A percentile compares a stretch with the other conserved stretches of the same genome.
These are phyloP conservation scores for Ancistrus triradiatus DNA, from an alignment of 2,113 vertebrate genomes.

Conservation along the genomic window DNA sequence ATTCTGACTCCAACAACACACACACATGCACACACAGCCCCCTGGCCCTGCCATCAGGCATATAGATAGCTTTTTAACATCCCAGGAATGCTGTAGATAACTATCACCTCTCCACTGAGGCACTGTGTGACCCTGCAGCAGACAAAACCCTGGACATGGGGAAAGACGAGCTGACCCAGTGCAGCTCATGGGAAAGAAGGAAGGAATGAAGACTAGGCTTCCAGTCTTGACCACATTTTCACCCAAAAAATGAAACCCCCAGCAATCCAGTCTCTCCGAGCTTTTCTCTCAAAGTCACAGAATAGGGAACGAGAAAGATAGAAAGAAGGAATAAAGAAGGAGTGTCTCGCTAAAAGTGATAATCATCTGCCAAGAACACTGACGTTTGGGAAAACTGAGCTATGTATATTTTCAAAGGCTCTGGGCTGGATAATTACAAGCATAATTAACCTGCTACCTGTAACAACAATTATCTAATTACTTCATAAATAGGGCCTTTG, in stretches of 20 bases:
- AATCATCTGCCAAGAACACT: slow-evolving; percentile 57
- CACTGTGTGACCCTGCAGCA: slow-evolving; percentile 66
- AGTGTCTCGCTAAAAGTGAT: slow-evolving; percentile 37
- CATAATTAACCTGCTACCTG: slow-evolving; percentile 67
- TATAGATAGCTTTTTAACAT: slow-evolving; percentile 76
- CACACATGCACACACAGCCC: slow-evolving; percentile 41
- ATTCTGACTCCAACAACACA: slow-evolving; percentile 15
- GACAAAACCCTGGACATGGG: slow-evolving; percentile 47
- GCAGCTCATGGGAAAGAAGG: not conserved
- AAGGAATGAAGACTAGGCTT: not conserved
- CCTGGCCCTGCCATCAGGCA: slow-evolving; percentile 62
- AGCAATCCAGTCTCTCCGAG: slow-evolving; percentile 6
- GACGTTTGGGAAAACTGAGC: slow-evolving; percentile 43
- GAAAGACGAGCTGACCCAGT: not conserved
- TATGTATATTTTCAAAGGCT: slow-evolving; percentile 56
- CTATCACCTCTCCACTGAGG: slow-evolving; percentile 79
- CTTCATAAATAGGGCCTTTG: slow-evolving; percentile 53
- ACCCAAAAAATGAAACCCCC: slow-evolving; percentile 49
- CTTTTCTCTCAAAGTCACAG: slow-evolving; percentile 43
- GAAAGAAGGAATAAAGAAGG: slow-evolving; percentile 29
- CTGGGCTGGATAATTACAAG: slow-evolving; percentile 54
- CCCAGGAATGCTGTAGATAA: slow-evolving; percentile 90
- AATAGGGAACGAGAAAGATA: not conserved
- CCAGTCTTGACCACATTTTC: slow-evolving; percentile 51
- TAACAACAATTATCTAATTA: slow-evolving; percentile 65